Base-by-base conservation (phyloP, 2,113 vertebrate species). In the Hypocryptadius cinnamomeus region DNA sequence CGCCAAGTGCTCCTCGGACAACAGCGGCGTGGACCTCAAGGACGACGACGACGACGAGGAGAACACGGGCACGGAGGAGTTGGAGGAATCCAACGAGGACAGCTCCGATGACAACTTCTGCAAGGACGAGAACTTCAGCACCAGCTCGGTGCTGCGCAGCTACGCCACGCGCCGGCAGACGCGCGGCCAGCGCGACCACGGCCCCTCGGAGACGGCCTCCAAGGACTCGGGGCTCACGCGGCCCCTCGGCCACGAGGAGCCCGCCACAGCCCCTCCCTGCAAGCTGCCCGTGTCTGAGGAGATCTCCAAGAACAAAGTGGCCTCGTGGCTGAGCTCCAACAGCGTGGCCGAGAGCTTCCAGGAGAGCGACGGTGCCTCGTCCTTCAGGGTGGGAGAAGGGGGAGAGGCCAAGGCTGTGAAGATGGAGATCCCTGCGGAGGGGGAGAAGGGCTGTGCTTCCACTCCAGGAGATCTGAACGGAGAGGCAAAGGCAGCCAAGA, bases 91-190 rank as follows among this genome's bases (percentile, higher is more conserved):
- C 40, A 98, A 99, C 13, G 99, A 99, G 7, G 99, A 99, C 96
- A 99, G 99, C 92, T 99, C 99, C 0, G 99, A 99, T 0, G 99
- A 99, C 93, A 99, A 99, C 24, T 99, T 99, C 95, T 98, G 99
- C 76, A 99, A 99, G 93, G 99, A 99, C 1, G 98, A 98, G 50
- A 98, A 97, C 96, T 98, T 97, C 96, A 98, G 96, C 95, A 96
- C 98, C 56, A 99, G 98, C 96, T 98, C 98, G 0, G 99, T 99
- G 73, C 99, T 98, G 98, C 98, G 99, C 78, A 99, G 99, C 96
- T 99, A 99, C 56, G 99, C 99, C 56, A 99, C 99, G 3, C 98
- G 99, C 3, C 97, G 99, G 18, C 99, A 99, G 95, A 98, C 98
- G 13, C 98, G 99, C 35, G 99, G 99, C 89, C 98, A 98, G 96